Evolutionary conservation across 2,888 invertebrate species (phyloP).

Genomic region (Cephus spinipes): DNA sequence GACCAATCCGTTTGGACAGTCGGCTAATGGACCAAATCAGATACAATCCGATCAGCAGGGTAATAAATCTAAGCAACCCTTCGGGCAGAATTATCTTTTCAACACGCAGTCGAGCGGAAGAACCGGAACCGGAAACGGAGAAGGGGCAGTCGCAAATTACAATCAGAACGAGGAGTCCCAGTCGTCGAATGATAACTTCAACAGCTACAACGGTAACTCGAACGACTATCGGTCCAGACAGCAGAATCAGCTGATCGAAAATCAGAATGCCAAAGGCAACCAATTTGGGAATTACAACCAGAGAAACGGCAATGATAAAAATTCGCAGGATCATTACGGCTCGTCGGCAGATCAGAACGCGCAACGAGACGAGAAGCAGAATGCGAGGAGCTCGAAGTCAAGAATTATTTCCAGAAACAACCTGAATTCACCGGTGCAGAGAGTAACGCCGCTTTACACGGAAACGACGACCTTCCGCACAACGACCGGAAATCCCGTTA

Average conservation of each 20-base stretch:
- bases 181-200: slow-evolving; percentile 15
- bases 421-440: slow-evolving; percentile 31
- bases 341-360: slow-evolving; percentile 40
- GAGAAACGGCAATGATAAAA: slow-evolving; percentile 35
- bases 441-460: slow-evolving; percentile 54
- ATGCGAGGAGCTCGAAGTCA: slow-evolving; percentile 35
- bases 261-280: slow-evolving; percentile 32
- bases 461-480: slow-evolving; percentile 61
- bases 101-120: slow-evolving; percentile 33
- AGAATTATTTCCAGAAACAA: slow-evolving; percentile 38
- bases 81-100: slow-evolving; percentile 34
- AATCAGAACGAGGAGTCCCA: slow-evolving; percentile 30
- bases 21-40: slow-evolving; percentile 46
- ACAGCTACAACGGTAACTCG: slow-evolving; percentile 9
- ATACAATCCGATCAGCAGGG: slow-evolving; percentile 35
- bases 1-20: slow-evolving; percentile 53
- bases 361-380: slow-evolving; percentile 43
- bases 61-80: slow-evolving; percentile 36
- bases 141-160: slow-evolving; percentile 30
- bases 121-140: slow-evolving; percentile 10
- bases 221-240: slow-evolving; percentile 42
- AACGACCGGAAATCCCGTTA: slow-evolving; percentile 66
- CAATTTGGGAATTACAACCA: slow-evolving; percentile 37
- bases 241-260: slow-evolving; percentile 42
- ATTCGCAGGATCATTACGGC: slow-evolving; percentile 36